Base-by-base conservation (phyloP, 2,113 vertebrate species). In the Rostratula benghalensis region DNA sequence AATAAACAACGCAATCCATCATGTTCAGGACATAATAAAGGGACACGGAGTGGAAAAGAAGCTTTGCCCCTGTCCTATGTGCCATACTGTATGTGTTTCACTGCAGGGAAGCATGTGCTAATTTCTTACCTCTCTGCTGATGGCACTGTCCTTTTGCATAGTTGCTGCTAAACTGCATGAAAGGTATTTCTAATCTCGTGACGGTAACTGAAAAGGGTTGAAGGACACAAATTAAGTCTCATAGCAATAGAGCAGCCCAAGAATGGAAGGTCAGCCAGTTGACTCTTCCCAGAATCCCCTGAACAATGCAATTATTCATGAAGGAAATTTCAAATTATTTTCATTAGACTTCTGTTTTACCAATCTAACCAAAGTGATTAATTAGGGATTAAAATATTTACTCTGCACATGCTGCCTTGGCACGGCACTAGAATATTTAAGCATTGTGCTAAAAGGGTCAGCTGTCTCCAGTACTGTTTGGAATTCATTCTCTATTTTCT, bases 371-470 rank as follows among this genome's bases (percentile, higher is more conserved):
- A 98, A 98, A 98, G 98, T 98, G 98, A 98, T 98, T 98, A 98
- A 98, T 98, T 98, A 98, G 97, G 98, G 98, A 98, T 98, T 98
- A 98, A 98, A 98, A 98, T 98, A 98, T 98, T 98, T 98, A 98
- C 98, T 98, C 98, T 98, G 98, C 98, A 98, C 98, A 98, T 98
- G 98, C 98, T 98, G 98, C 96, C 98, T 98, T 98, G 98, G 98
- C 98, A 98, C 98, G 48, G 98, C 96, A 93, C 97, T 98, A 95
- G 98, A 98, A 98, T 98, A 98, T 98, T 98, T 98, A 98, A 98
- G 98, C 97, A 95, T 97, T 97, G 97, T 97, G 97, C 98, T 98
- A 98, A 98, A 98, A 98, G 98, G 98, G 98, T 98, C 98, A 98
- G 98, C 97, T 98, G 97, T 98, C 98, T 98, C 97, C 98, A 98